These are phyloP conservation scores for Symphodus melops DNA, from an alignment of 2,113 vertebrate species.

Conservation along the genomic window DNA sequence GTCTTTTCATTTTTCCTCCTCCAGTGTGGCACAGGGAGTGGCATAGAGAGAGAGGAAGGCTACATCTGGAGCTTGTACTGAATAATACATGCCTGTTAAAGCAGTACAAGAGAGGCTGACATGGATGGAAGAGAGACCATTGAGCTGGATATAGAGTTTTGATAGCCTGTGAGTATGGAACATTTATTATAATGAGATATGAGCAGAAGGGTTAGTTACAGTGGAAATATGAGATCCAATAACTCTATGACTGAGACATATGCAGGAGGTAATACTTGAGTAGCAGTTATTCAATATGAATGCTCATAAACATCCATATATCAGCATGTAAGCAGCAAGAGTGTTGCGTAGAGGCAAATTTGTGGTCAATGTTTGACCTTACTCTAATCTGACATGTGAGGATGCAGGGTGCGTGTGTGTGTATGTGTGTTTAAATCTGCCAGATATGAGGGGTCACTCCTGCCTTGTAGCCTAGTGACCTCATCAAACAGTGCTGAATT, in stretches of 20 bases:
- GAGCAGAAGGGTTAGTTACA: slow-evolving; percentile 22
- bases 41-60: slow-evolving; percentile 16
- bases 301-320: background rate
- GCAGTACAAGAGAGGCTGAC: slow-evolving; percentile 39
- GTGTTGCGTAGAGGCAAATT: background rate
- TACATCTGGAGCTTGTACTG: slow-evolving; percentile 39
- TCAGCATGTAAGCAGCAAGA: background rate
- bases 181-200: slow-evolving; percentile 53
- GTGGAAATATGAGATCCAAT: slow-evolving; percentile 8
- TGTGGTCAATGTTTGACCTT: background rate
- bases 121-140: slow-evolving; percentile 54
- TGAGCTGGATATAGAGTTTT: slow-evolving; percentile 57
- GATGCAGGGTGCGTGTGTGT: slow-evolving; percentile 6
- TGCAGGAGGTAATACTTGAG: background rate
- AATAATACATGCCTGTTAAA: slow-evolving; percentile 67
- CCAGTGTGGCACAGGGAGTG: background rate
- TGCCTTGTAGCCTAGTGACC: slow-evolving; percentile 56
- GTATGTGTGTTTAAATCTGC: slow-evolving; percentile 34
- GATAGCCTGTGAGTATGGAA: slow-evolving; percentile 36
- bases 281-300: background rate
- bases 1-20: background rate
- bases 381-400: slow-evolving; percentile 18
- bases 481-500: slow-evolving; percentile 68
- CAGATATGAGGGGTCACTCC: slow-evolving; percentile 50
- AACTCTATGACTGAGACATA: no score